Evolutionary conservation across 2,797 vertebrate species (phyloP), one percentile per base, ranked within the genome.

Genomic region (Acropternis orthonyx): DNA sequence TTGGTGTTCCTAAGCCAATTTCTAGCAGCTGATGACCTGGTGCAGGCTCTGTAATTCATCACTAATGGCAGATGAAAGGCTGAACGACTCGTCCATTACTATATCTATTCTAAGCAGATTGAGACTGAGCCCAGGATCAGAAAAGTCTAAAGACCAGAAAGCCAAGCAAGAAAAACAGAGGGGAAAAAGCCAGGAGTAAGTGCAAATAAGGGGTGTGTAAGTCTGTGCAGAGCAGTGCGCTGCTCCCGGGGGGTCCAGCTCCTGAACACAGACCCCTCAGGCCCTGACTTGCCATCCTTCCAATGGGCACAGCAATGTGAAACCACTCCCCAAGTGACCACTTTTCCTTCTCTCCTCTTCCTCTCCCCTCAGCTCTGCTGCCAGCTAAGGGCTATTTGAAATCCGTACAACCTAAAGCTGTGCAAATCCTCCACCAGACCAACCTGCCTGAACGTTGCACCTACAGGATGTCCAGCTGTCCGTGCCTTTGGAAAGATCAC

Each of bases 1-100:
- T 71, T 74, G 63, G 76, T 73, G 91, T 16, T 95, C 82, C 91
- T 95, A 84, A 96, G 95, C 89, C 95, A 93, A 96, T 96, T 96
- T 90, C 68, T 43, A 86, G 95, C 89, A 85, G 92, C 85, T 95
- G 95, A 96, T 81, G 95, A 84, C 87, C 91, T 93, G 72, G 87
- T 34, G 69, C 89, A 84, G 91, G 88, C 91, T 92, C 93, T 91
- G 88, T 82, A 96, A 94, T 96, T 95, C 94, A 94, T 94, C 95
- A 93, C 92, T 96, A 96, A 91, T 63, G 71, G 88, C 80, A 94
- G 55, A 96, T 93, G 91, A 92, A 93, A 91, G 91, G 89, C 95
- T 95, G 48, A 89, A 76, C 52, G 92, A 95, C 82, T 94, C 85
- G 88, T n/a, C 89, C 88, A 49, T 96, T 91, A 85, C 85, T 89